Evolutionary conservation across 2,888 invertebrate species (phyloP), one percentile per base, ranked within the genome.

Genomic region (Oligia fasciuncula): DNA sequence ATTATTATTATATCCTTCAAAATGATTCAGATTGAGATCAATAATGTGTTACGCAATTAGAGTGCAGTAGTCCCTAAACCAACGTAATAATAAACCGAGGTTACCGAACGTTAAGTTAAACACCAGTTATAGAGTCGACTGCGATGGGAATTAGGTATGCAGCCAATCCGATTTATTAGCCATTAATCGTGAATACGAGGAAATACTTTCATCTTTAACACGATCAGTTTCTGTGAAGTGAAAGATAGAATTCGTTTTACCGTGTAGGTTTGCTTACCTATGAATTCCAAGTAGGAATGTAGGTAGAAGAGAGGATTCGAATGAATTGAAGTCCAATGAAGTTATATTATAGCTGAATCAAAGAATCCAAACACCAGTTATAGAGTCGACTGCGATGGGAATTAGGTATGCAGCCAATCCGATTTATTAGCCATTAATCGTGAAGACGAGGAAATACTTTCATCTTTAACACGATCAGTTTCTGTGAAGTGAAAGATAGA

Each of bases 371-470:
- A 73, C 66, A 63, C n/a, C 46, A 68, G 60, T 35, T 49, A 62
- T 69, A 67, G 54, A 51, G 35, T 66, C 69, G 60, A 60, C n/a
- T 46, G 51, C 23, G 17, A 74, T 74, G 72, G 76, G 80, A 75
- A 84, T 77, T 49, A 29, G 29, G 29, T 29, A 80, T 80, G 71
- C 73, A 76, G 73, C 66, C 68, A 79, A 84, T 87, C 67, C 73
- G 71, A 84, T 87, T 85, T 81, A 87, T 70, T 87, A 81, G 76
- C 85, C 71, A 87, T 85, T 85, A 85, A 81, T 87, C 81, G 73
- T 65, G 51, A 68, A 60, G 85, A 85, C 85, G 74, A 75, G 67
- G 85, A 85, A 85, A 80, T 80, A 80, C 68, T 85, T 80, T 73
- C 80, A 85, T 84, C 76, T 77, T 60, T 69, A 66, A 74, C 76